phyloP scores from a whole-genome alignment of 2,888 invertebrate species.

The Uloborus plumipes region DNA sequence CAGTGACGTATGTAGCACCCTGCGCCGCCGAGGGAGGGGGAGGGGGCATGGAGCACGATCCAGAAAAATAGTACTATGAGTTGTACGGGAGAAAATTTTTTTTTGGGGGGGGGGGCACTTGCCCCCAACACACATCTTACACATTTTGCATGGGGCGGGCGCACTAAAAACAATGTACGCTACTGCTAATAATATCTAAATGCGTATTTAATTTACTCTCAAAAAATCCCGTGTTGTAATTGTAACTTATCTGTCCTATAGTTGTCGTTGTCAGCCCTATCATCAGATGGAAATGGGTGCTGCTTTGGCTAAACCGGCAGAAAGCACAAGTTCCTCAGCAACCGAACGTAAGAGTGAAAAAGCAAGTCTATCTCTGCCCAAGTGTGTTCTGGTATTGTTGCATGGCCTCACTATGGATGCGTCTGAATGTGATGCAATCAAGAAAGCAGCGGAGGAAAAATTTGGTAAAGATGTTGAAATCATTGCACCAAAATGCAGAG shows the following conservation, averaged over 20 bases:
- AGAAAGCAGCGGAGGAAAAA: neutral
- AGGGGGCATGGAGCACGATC: too few relatives aligned
- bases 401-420: constrained; percentile 1
- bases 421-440: neutral
- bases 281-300: neutral
- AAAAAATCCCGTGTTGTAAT: neutral
- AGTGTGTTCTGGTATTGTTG: constrained; percentile 1
- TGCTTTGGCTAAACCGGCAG: neutral
- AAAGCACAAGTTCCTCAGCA: neutral
- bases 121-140: too few relatives aligned
- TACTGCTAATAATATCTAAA: too few relatives aligned
- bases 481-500: neutral
- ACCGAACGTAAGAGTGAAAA: neutral
- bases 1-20: too few relatives aligned
- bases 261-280: constrained; percentile 6
- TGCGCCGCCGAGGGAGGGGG: too few relatives aligned
- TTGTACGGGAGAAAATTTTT: too few relatives aligned
- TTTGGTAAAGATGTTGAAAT: neutral
- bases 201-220: too few relatives aligned
- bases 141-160: too few relatives aligned
- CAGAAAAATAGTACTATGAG: too few relatives aligned
- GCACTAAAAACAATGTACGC: too few relatives aligned
- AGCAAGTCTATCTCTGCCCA: neutral
- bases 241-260: neutral
- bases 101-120: too few relatives aligned